Conservation (phyloP, 2,113 vertebrate genomes). For the Mobula hypostoma region DNA sequence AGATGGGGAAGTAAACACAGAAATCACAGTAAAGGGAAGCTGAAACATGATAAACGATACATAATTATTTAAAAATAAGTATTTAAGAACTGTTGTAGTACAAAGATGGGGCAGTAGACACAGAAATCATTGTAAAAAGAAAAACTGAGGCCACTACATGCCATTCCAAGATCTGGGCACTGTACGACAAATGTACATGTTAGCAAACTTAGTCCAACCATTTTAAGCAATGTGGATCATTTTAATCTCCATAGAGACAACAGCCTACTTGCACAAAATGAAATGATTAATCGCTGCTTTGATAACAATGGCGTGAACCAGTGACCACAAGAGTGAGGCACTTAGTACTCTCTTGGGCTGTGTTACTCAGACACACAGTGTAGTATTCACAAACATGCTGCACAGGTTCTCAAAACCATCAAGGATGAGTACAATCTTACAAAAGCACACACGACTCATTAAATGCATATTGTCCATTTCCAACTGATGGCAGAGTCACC, state of each 20-base stretch:
- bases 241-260: slow-evolving; percentile 53
- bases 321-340: slow-evolving; percentile 41
- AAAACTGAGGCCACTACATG: background rate
- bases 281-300: slow-evolving; percentile 58
- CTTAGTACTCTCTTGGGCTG: background rate
- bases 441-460: background rate
- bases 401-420: background rate
- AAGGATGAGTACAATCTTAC: background rate
- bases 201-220: background rate
- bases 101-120: too few species aligned
- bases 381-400: background rate
- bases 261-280: slow-evolving; percentile 52
- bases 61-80: background rate
- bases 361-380: background rate
- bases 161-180: background rate
- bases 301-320: slow-evolving; percentile 48
- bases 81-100: background rate
- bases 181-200: background rate
- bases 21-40: background rate
- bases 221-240: slow-evolving; percentile 50
- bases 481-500: background rate
- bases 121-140: background rate
- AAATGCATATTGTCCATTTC: background rate
- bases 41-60: too few species aligned
- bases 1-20: background rate